Base-by-base conservation (phyloP, 2,888 invertebrate genomes). In the Cosmia pyralina region DNA sequence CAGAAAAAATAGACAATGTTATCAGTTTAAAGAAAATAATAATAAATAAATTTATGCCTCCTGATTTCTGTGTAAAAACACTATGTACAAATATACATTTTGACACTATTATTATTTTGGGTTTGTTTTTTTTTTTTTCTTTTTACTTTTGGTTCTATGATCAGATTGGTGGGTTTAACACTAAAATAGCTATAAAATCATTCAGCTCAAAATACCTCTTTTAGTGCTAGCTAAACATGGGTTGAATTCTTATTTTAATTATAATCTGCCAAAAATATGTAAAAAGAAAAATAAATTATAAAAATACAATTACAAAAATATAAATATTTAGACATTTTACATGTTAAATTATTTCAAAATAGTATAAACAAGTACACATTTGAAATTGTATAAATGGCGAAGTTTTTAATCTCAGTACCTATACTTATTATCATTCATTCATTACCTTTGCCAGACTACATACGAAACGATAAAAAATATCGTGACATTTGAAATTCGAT, bases 51-150 rank as follows among this genome's bases (percentile, higher is more conserved):
- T 91, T 91, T 93, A 94, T 94, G 94, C 95, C 95, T 95, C 94
- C 94, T 88, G 92, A 85, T 91, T 91, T 90, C 85, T 92, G 89
- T 92, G 89, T 90, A 87, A 77, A 69, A 59, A 87, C 84, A 89
- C 91, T 95, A 94, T 95, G 89, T 94, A 94, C 94, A 95, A 93
- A 94, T 94, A 93, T 94, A 95, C 93, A 94, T 91, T 91, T 89
- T 85, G 86, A 87, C 85, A 88, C 69, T 83, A 87, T 85, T 87
- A 86, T 73, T 77, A 71, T 77, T 63, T 69, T 69, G 60, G 57
- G 41, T 72, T 53, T 62, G n/a, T 46, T 53, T 63, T 72, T 46
- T 63, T 72, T 46, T 52, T 48, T 69, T 67, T 64, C 41, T 69
- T 57, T 74, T 73, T 69, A 72, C n/a, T 75, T 79, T 74, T 71